phyloP scores from a whole-genome alignment of 2,888 invertebrate species.

The Disparrhopalites patrizii region DNA sequence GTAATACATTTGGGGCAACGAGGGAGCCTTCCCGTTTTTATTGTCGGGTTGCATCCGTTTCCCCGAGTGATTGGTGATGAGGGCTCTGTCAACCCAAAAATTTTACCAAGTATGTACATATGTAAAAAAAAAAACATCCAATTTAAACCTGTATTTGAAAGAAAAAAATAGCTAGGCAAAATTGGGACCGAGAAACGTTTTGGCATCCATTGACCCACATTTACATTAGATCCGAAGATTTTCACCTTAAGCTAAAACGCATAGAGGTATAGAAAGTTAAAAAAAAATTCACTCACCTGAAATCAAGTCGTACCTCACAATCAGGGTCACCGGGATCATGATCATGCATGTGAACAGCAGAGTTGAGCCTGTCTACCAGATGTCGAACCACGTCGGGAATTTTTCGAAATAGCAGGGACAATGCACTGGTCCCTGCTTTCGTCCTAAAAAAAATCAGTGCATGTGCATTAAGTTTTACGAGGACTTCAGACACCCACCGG shows the following conservation, averaged over 20 bases:
- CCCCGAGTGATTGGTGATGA: conserved; percentile 38
- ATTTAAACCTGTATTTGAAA: too few relatives aligned
- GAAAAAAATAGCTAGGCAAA: background rate
- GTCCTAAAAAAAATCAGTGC: too few relatives aligned
- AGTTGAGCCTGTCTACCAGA: conserved; percentile 75
- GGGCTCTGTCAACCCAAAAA: conserved; percentile 27
- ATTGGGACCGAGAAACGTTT: too few relatives aligned
- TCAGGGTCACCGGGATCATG: conserved; percentile 82
- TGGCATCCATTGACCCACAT: too few relatives aligned
- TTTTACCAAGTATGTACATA: too few relatives aligned
- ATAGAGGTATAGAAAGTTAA: background rate
- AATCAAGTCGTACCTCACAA: conserved; percentile 71
- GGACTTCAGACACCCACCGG: too few relatives aligned
- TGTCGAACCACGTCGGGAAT: conserved; percentile 80
- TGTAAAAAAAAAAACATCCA: too few relatives aligned
- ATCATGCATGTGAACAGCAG: conserved; percentile 70
- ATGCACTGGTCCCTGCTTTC: conserved; percentile 78
- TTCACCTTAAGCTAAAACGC: too few relatives aligned
- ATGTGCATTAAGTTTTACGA: too few relatives aligned
- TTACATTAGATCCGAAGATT: too few relatives aligned
- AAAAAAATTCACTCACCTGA: conserved; percentile 50
- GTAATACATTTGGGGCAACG: conserved; percentile 27
- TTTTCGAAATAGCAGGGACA: conserved; percentile 79
- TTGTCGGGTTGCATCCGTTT: conserved; percentile 15
- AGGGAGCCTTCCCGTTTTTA: conserved; percentile 17